Evolutionary conservation across 37 sponge, comb jelly and placozoan genomes (phyloP).

Genomic region (Spongia lamella): DNA sequence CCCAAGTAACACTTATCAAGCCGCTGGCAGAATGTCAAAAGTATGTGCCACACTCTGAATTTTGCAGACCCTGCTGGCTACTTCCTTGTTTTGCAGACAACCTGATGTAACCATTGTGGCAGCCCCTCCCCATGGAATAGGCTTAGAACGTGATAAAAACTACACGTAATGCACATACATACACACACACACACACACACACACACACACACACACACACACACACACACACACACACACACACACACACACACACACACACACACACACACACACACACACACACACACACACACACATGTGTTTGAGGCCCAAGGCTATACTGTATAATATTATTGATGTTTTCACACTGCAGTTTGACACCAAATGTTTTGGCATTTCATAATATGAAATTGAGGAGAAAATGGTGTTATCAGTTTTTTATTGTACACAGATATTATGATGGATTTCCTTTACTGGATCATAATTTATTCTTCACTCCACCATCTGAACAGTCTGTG

Average conservation of each 20-base stretch:
- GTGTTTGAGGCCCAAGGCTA: too few relatives aligned
- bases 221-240: neutral
- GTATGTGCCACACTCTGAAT: conserved; percentile 16
- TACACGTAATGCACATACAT: conserved; percentile 40
- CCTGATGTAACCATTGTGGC: conserved; percentile 79
- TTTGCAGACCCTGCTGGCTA: conserved; percentile 11
- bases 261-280: too few relatives aligned
- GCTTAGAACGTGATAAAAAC: conserved; percentile 28
- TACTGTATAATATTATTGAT: neutral
- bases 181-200: neutral
- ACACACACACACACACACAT: neutral
- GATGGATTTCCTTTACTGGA: conserved; percentile 47
- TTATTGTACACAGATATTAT: conserved; percentile 39
- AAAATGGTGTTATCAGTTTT: too few relatives aligned
- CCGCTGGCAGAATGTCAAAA: too few relatives aligned
- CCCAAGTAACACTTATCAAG: too few relatives aligned
- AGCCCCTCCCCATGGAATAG: conserved; percentile 60
- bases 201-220: neutral
- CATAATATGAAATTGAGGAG: too few relatives aligned
- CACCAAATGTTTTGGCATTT: too few relatives aligned
- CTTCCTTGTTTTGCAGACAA: conserved; percentile 38
- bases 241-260: too few relatives aligned
- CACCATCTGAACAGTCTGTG: neutral
- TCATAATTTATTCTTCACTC: conserved; percentile 30
- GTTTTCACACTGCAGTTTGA: neutral